Base-by-base conservation (phyloP, 2,888 invertebrate species). In the Drosophila mayaguana region DNA sequence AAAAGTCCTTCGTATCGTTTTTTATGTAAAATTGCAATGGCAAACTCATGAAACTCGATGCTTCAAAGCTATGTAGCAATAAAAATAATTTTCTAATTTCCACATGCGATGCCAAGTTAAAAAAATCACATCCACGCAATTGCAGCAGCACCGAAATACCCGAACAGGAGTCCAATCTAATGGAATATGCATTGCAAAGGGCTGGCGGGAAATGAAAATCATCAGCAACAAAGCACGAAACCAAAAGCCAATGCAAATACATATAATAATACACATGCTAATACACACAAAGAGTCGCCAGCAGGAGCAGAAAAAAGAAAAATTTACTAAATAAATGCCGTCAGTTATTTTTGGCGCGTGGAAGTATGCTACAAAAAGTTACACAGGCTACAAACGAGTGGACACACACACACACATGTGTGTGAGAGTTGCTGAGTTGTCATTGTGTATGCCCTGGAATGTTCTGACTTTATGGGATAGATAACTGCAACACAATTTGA, bases 61-160 rank as follows among this genome's bases (percentile, higher is more conserved):
- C 28, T 28, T 62, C n/a, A 64, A 75, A 74, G 66, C 65, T 67
- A 75, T 28, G 80, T 62, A 66, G 72, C 70, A 83, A 80, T 75
- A 69, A 74, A 75, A 83, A 82, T 75, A 80, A 86, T 86, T 86
- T 88, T 86, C 83, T 86, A 86, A 86, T 86, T 82, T 86, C 86
- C 86, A 78, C 75, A 75, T 77, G 55, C 56, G 54, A 69, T 81
- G 75, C 71, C 72, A 73, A 67, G 53, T 11, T 28, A 25, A 25
- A 40, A 57, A 55, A 74, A 16, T 53, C 40, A 34, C 14, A 43
- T 28, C 14, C 36, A n/a, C 20, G 53, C 46, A 74, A 57, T 45
- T 78, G 71, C 64, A 67, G 43, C 60, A 46, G 57, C 40, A 63
- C 40, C 46, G 38, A 74, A 63, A 65, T 51, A 60, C 28, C 48